Conservation (phyloP, 2,888 invertebrate species). For the Strigamia maritima region DNA sequence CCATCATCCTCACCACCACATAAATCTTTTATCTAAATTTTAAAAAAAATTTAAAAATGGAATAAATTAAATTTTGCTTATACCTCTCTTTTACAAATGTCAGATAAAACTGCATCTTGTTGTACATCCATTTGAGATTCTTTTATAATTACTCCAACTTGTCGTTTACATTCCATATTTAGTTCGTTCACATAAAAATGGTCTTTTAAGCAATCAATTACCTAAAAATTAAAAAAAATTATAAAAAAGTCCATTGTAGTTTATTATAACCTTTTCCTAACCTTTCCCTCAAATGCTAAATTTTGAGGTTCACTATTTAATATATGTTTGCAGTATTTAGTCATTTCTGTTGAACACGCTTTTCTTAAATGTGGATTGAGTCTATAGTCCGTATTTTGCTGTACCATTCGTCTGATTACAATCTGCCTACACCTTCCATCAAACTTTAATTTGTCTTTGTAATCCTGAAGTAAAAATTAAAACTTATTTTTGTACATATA, state of each 20-base stretch:
- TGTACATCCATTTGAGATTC: conserved; percentile 88
- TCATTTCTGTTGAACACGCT: conserved; percentile 77
- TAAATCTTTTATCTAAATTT: conserved; percentile 28
- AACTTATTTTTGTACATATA: too few species aligned
- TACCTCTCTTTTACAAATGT: conserved; percentile 69
- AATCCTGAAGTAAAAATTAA: conserved; percentile 54
- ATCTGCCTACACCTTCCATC: conserved; percentile 77
- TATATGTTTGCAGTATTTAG: conserved; percentile 64
- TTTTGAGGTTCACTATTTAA: conserved; percentile 54
- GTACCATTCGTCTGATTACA: conserved; percentile 82
- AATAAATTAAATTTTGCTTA: conserved; percentile 42
- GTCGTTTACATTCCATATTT: conserved; percentile 71
- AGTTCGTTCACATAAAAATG: conserved; percentile 53
- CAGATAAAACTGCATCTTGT: conserved; percentile 79
- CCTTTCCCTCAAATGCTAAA: conserved; percentile 78
- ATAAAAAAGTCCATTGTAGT: conserved; percentile 44
- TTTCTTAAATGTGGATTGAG: conserved; percentile 79
- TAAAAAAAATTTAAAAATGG: conserved; percentile 44
- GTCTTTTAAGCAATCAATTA: conserved; percentile 43
- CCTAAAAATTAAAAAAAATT: conserved; percentile 1
- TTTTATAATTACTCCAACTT: conserved; percentile 75
- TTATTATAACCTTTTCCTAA: conserved; percentile 76
- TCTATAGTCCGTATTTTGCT: conserved; percentile 84
- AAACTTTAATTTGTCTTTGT: conserved; percentile 73
- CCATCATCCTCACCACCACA: conserved; percentile 55